phyloP scores from a whole-genome alignment of 2,888 invertebrate species.

The Drosophila cyrtoloma region DNA sequence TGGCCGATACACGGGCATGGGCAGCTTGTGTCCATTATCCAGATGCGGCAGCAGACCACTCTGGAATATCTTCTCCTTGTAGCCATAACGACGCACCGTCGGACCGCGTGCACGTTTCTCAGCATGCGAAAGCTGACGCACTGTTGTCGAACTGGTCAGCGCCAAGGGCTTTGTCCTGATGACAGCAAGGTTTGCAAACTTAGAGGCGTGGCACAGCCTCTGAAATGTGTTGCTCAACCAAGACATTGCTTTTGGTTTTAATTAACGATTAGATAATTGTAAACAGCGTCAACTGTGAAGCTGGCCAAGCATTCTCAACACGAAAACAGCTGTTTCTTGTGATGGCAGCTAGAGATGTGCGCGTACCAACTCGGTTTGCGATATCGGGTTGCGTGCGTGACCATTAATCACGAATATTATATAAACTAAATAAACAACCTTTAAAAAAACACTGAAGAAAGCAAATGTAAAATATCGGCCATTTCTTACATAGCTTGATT shows the following conservation, averaged over 20 bases:
- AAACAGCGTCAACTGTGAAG: slow-evolving; percentile 46
- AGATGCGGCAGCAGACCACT: slow-evolving; percentile 90
- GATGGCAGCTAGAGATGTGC: background rate
- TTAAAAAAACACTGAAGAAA: background rate
- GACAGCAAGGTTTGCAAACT: slow-evolving; percentile 17
- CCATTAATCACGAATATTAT: background rate
- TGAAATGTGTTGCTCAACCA: slow-evolving; percentile 64
- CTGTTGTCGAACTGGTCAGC: slow-evolving; percentile 80
- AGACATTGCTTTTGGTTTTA: slow-evolving; percentile 55
- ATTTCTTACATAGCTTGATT: background rate
- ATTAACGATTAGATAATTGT: slow-evolving; percentile 72
- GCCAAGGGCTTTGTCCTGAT: slow-evolving; percentile 12
- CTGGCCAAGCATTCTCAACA: slow-evolving; percentile 5
- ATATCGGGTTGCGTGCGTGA: background rate
- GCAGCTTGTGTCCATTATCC: slow-evolving; percentile 86
- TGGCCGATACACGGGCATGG: slow-evolving; percentile 90
- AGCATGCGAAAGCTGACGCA: slow-evolving; percentile 87
- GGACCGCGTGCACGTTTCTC: slow-evolving; percentile 86
- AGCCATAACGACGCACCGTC: slow-evolving; percentile 89
- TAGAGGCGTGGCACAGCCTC: slow-evolving; percentile 40
- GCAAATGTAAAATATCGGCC: background rate
- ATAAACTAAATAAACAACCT: background rate
- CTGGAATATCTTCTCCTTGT: slow-evolving; percentile 88
- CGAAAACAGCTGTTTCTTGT: slow-evolving; percentile 35
- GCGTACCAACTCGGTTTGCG: background rate